These are phyloP conservation scores for Philypnodon macrostomus DNA, from an alignment of 2,797 vertebrate species.

Conservation along the genomic window DNA sequence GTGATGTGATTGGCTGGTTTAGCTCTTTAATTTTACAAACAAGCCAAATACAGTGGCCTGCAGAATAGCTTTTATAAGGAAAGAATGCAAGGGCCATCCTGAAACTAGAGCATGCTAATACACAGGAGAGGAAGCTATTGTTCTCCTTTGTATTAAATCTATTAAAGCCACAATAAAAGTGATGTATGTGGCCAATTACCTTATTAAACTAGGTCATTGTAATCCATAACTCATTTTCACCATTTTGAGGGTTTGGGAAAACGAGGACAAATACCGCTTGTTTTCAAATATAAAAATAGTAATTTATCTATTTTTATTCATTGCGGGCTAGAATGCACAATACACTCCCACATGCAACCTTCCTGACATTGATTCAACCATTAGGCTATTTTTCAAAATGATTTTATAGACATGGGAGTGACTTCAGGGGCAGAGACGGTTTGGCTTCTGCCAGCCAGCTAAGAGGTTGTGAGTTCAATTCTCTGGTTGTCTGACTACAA, in stretches of 20 bases:
- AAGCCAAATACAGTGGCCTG: too few relatives aligned
- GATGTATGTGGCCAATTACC: constrained; percentile 54
- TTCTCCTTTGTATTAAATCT: constrained; percentile 27
- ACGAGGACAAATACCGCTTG: constrained; percentile 45
- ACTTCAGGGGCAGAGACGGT: constrained; percentile 51
- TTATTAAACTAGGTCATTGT: constrained; percentile 60
- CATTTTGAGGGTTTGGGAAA: constrained; percentile 29
- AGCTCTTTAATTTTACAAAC: too few relatives aligned
- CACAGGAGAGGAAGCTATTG: constrained; percentile 21
- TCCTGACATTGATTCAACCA: constrained; percentile 51
- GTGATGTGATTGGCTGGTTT: too few relatives aligned
- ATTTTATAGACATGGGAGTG: constrained; percentile 62
- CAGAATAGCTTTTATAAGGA: too few relatives aligned
- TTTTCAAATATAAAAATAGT: constrained; percentile 48
- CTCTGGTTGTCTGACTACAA: too few relatives aligned
- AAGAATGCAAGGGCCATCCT: background rate
- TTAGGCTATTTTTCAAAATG: constrained; percentile 48
- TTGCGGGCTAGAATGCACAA: constrained; percentile 11
- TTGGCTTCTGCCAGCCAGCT: too few relatives aligned
- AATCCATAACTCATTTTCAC: constrained; percentile 65
- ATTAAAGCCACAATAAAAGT: constrained; percentile 42
- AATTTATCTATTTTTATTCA: constrained; percentile 54
- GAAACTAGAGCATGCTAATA: constrained; percentile 25
- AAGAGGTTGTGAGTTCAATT: too few relatives aligned
- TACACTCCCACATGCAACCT: background rate